Conservation (phyloP, 2,797 vertebrate species). For the Cottoperca gobio region DNA sequence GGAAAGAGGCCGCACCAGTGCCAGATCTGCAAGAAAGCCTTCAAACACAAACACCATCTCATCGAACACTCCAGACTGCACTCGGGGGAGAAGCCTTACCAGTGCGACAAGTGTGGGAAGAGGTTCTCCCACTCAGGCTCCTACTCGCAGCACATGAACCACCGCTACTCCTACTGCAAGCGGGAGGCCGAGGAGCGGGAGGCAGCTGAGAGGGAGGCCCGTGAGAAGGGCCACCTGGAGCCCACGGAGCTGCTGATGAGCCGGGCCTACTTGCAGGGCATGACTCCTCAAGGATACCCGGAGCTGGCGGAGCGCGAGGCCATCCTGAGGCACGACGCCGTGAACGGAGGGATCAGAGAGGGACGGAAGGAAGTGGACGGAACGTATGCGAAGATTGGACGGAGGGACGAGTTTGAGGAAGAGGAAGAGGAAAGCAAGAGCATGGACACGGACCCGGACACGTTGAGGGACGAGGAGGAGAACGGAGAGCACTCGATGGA, state of each 20-base stretch:
- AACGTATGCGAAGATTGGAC: conserved; percentile 92
- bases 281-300: conserved; percentile 95
- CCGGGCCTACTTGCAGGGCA: conserved; percentile 96
- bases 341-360: conserved; percentile 91
- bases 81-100: conserved; percentile 98
- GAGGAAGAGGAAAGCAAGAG: conserved; percentile 99
- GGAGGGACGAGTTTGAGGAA: conserved; percentile 95
- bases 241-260: conserved; percentile 98
- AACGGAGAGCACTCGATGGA: conserved; percentile 98
- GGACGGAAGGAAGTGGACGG: conserved; percentile 94
- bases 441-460: conserved; percentile 98
- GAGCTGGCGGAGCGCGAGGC: conserved; percentile 94
- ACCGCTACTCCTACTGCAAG: conserved; percentile 99
- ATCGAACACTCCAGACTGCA: conserved; percentile 99
- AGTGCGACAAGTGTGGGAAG: conserved; percentile 98
- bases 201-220: conserved; percentile 94
- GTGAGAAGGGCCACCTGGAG: conserved; percentile 96
- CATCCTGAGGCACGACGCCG: conserved; percentile 83
- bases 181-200: conserved; percentile 97
- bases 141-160: conserved; percentile 99
- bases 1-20: conserved; percentile 99
- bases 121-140: conserved; percentile 99
- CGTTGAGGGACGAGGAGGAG: conserved; percentile 97
- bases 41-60: conserved; percentile 99
- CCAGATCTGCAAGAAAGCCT: conserved; percentile 99